phyloP scores from a whole-genome alignment of 1,140 invertebrate species.

The Centruroides sculpturatus region DNA sequence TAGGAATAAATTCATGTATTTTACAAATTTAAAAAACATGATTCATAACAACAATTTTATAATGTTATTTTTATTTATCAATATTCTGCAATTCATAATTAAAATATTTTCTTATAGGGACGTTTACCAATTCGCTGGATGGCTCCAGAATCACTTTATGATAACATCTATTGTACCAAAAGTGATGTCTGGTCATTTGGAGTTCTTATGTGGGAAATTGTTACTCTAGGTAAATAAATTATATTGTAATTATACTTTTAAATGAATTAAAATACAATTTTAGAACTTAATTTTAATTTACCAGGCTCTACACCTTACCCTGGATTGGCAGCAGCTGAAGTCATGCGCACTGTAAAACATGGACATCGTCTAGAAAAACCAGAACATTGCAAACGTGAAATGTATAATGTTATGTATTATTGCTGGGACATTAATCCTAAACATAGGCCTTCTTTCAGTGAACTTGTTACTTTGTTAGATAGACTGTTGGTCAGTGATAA shows the following conservation, averaged over 20 bases:
- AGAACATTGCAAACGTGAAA: conserved; percentile 28
- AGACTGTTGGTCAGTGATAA: conserved; percentile 69
- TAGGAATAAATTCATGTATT: too few relatives aligned
- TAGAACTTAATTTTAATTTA: not conserved
- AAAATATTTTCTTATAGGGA: not conserved
- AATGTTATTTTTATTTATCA: too few relatives aligned
- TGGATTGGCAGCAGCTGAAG: conserved; percentile 42
- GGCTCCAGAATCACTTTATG: conserved; percentile 61
- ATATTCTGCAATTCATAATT: too few relatives aligned
- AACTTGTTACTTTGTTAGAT: conserved; percentile 49
- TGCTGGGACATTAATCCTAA: conserved; percentile 71
- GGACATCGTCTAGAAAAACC: conserved; percentile 55
- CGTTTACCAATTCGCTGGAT: conserved; percentile 66
- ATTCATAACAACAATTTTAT: too few relatives aligned
- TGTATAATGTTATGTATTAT: conserved; percentile 41
- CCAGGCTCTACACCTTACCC: conserved; percentile 63
- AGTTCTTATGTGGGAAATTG: conserved; percentile 63
- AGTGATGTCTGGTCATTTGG: conserved; percentile 72
- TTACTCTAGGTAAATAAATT: conserved; percentile 42
- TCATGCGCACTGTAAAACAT: conserved; percentile 44
- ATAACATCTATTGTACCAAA: conserved; percentile 39
- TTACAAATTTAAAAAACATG: too few relatives aligned
- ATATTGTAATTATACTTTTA: not conserved
- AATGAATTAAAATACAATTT: not conserved
- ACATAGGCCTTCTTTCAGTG: conserved; percentile 53